Conservation (phyloP, 2,113 vertebrate genomes). For the Cromileptes altivelis region DNA sequence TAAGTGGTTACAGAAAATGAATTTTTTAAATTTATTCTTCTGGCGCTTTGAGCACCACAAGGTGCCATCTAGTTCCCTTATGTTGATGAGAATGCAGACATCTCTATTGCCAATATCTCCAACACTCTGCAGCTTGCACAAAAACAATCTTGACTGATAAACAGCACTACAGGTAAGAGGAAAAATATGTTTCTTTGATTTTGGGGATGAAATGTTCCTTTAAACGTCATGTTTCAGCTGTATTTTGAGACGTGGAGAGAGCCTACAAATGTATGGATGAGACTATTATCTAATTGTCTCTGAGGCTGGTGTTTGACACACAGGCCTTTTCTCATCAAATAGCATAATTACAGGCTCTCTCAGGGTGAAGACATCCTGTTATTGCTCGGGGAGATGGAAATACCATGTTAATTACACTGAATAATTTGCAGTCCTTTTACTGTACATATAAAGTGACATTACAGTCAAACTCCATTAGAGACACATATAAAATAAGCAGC, state of each 20-base stretch:
- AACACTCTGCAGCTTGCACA: too few species aligned
- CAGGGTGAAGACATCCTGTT: background rate
- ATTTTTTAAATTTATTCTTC: too few species aligned
- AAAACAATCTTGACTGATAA: too few species aligned
- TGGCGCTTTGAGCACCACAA: too few species aligned
- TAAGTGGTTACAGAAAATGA: too few species aligned
- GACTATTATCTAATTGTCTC: conserved; percentile 3
- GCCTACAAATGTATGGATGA: background rate
- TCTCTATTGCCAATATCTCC: too few species aligned
- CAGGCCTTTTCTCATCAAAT: conserved; percentile 28
- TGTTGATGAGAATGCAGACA: too few species aligned
- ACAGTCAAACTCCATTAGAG: conserved; percentile 12
- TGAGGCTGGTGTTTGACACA: background rate
- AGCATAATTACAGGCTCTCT: conserved; percentile 28
- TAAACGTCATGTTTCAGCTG: background rate
- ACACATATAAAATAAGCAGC: conserved; percentile 1
- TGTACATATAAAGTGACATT: background rate
- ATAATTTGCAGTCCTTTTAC: conserved; percentile 14
- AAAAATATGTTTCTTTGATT: too few species aligned
- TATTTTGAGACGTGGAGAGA: background rate
- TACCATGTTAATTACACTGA: conserved; percentile 37
- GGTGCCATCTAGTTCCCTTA: too few species aligned
- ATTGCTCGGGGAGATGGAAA: conserved; percentile 32
- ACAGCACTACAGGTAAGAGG: too few species aligned
- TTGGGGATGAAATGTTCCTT: too few species aligned